Evolutionary conservation across 2,113 vertebrate species (phyloP).

Genomic region (Phylloscopus trochiloides): DNA sequence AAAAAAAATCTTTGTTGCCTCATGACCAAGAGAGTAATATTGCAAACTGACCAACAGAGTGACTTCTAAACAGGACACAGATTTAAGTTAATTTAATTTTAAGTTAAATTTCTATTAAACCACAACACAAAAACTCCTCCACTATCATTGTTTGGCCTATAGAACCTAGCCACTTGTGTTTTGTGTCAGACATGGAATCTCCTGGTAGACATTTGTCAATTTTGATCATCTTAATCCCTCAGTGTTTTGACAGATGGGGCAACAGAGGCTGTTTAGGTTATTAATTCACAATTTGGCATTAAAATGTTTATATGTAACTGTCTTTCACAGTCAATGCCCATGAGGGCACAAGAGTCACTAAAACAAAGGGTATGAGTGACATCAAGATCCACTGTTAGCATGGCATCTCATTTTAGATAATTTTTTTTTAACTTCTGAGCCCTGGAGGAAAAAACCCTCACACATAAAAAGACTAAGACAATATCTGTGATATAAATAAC

Average conservation of each 20-base stretch:
- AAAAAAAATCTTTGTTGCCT: background rate
- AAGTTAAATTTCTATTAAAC: background rate
- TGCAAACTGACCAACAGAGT: background rate
- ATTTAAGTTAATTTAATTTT: background rate
- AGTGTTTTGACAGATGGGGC: background rate
- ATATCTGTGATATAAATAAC: background rate
- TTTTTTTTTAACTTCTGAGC: background rate
- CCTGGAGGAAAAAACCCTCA: rapidly evolving
- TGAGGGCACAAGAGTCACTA: background rate
- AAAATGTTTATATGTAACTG: background rate
- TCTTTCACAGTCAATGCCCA: background rate
- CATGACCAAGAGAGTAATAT: background rate
- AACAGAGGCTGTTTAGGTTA: background rate
- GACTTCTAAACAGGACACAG: background rate
- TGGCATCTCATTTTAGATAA: background rate
- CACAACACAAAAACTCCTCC: background rate
- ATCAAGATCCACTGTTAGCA: background rate
- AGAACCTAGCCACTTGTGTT: background rate
- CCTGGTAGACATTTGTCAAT: background rate
- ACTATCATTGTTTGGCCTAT: background rate
- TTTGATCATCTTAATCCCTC: background rate
- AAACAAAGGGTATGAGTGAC: background rate
- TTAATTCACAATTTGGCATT: background rate
- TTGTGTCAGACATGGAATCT: background rate
- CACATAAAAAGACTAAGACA: background rate